Conservation (phyloP, 35 echinoderm and acorn worm species). For the Apostichopus parvimensis region DNA sequence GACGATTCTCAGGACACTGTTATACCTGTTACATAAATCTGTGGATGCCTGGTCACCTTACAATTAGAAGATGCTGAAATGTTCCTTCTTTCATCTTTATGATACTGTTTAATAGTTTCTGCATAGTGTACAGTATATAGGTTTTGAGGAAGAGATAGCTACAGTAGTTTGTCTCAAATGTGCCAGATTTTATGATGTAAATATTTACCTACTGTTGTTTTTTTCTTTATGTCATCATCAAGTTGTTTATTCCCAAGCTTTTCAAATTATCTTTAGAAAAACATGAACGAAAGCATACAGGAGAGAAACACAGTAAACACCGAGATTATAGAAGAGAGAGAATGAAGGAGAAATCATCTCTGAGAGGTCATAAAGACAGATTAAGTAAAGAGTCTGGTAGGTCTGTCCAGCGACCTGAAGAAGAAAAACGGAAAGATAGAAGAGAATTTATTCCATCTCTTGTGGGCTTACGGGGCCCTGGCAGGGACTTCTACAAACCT, state of each 20-base stretch:
- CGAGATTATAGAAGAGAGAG: slow-evolving; percentile 17
- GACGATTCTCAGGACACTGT: too few relatives aligned
- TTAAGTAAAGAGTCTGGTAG: slow-evolving; percentile 1
- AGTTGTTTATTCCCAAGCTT: background rate
- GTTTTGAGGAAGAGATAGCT: too few relatives aligned
- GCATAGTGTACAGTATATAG: too few relatives aligned
- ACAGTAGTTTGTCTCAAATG: too few relatives aligned
- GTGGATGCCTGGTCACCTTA: too few relatives aligned
- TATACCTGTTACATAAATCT: too few relatives aligned
- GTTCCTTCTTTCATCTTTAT: too few relatives aligned
- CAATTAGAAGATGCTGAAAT: too few relatives aligned
- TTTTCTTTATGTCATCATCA: too few relatives aligned
- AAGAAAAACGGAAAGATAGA: slow-evolving; percentile 28
- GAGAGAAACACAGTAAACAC: slow-evolving; percentile 18
- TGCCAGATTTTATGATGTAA: too few relatives aligned
- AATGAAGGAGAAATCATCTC: slow-evolving; percentile 11
- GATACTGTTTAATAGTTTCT: too few relatives aligned
- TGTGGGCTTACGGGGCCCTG: background rate
- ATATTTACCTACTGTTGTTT: too few relatives aligned
- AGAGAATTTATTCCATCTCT: slow-evolving; percentile 31
- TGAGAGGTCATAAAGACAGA: slow-evolving; percentile 33
- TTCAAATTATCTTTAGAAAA: slow-evolving; percentile 1
- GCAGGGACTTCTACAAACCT: background rate
- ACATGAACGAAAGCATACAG: background rate
- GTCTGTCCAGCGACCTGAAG: background rate